phyloP scores from a whole-genome alignment of 2,888 invertebrate species.

The Leptopilina syphax region DNA sequence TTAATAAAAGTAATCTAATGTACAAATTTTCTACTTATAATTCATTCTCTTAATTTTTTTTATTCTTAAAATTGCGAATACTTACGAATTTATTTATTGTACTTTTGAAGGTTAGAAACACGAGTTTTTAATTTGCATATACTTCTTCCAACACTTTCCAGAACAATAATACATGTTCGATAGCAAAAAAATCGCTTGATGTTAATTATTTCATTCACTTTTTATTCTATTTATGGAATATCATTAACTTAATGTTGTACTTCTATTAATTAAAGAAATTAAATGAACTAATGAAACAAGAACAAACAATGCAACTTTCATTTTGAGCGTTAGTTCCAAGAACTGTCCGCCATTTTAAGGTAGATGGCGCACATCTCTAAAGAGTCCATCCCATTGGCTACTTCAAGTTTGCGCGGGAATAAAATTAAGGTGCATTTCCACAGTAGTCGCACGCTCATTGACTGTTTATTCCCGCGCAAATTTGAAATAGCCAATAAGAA shows the following conservation, averaged over 20 bases:
- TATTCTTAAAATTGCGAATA: neutral
- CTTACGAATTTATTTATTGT: neutral
- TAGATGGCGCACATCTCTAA: too few species aligned
- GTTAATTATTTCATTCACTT: neutral
- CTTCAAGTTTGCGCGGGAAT: too few species aligned
- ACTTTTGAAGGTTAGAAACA: slow-evolving; percentile 5
- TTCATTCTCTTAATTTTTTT: neutral
- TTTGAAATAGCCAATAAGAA: too few species aligned
- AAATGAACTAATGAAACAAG: too few species aligned
- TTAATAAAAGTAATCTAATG: neutral
- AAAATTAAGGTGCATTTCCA: too few species aligned
- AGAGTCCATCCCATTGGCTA: too few species aligned
- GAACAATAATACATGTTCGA: neutral
- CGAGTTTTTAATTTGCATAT: neutral
- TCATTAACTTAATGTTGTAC: neutral
- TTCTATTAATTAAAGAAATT: too few species aligned
- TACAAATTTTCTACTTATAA: neutral
- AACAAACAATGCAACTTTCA: too few species aligned
- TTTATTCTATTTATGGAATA: neutral
- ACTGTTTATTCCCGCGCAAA: too few species aligned
- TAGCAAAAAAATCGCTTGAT: neutral
- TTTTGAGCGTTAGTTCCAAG: too few species aligned
- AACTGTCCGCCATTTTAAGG: too few species aligned
- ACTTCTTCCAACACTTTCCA: neutral
- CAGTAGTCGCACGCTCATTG: too few species aligned